Evolutionary conservation across 2,888 invertebrate genomes (phyloP), one percentile per base, ranked within the genome.

Genomic region (Molanna angustata): DNA sequence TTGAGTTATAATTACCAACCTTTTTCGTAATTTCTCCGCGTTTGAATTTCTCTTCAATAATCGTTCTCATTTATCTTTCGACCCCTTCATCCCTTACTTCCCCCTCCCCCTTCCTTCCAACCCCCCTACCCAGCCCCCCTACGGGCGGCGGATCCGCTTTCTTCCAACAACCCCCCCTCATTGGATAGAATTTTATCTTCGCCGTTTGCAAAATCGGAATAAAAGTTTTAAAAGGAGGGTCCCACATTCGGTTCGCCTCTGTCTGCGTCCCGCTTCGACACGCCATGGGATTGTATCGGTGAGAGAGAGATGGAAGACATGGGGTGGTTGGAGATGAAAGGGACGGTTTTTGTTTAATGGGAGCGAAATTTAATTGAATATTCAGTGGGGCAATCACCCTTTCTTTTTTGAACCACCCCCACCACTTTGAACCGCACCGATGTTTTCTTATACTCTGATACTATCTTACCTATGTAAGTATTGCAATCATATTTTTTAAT

Each of bases 161-260:
- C 42, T 41, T 35, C 32, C 21, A 14, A 21, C 51, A 3, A 19
- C 42, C 50, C 49, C 46, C 49, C 54, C n/a, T n/a, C 52, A 57
- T 54, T 52, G 57, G 57, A 54, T 50, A 54, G 54, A 54, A 57
- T 57, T 57, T 57, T 57, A 57, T 57, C 57, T 57, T 57, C 41
- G 37, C 45, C 35, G 35, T 17, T 40, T 54, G 53, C 43, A 51
- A 56, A 52, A 52, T 50, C 50, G 48, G 53, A 50, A 57, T 57
- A 57, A 57, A 57, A 57, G 53, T 57, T 52, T 51, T 49, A 57
- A 57, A 57, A 49, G 49, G 53, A 51, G 52, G 54, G 57, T 50
- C 54, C 46, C 47, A 50, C 51, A 41, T 37, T 46, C 41, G 42
- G 20, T 43, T 17, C 7, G 11, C 18, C 43, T 35, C 18, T 35